Conservation (phyloP, 2,797 vertebrate genomes). For the Furcifer pardalis region DNA sequence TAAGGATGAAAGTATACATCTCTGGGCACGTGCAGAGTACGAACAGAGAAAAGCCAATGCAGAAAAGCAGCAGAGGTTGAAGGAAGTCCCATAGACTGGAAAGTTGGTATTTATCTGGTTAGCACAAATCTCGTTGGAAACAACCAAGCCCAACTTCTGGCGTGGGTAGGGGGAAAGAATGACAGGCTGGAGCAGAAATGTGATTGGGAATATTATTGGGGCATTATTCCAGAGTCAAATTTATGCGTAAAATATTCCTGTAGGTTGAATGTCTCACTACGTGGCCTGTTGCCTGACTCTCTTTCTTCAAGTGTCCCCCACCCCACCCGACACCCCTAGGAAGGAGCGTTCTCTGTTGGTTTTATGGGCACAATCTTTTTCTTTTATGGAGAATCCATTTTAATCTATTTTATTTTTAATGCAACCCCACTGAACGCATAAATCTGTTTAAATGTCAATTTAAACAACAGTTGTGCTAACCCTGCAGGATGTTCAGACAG, state of each 20-base stretch:
- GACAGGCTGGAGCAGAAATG: neutral
- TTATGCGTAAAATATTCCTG: neutral
- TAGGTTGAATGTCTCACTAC: neutral
- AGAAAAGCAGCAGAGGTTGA: neutral
- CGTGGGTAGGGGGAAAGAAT: neutral
- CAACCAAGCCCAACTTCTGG: neutral
- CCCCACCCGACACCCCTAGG: no score
- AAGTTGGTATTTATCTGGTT: no score
- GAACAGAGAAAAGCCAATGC: neutral
- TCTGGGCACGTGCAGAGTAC: neutral
- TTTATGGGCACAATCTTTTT: neutral
- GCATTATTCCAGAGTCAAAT: neutral
- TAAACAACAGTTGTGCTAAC: conserved; percentile 7
- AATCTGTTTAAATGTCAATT: neutral
- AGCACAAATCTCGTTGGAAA: neutral
- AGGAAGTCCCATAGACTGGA: neutral
- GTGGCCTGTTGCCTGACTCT: neutral
- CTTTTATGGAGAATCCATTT: neutral
- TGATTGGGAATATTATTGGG: accelerated
- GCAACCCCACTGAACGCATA: neutral
- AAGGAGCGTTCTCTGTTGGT: neutral
- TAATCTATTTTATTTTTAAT: conserved; percentile 15
- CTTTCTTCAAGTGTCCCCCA: no score
- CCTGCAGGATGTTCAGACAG: neutral
- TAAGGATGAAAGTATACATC: neutral